phyloP scores from a whole-genome alignment of 1,140 invertebrate genomes.

The Tyrophagus putrescentiae region DNA sequence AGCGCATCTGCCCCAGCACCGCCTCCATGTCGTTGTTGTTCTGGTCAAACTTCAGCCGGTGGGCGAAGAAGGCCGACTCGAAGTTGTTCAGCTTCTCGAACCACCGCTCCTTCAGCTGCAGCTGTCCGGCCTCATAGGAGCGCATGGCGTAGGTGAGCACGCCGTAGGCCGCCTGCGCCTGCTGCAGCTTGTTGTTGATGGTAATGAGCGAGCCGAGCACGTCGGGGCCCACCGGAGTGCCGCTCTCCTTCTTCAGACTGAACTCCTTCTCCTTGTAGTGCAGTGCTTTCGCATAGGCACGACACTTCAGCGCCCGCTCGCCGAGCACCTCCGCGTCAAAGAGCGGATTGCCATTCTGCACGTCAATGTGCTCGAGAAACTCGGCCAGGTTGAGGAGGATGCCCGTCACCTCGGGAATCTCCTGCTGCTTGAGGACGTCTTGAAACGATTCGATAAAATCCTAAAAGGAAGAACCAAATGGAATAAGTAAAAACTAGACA shows the following conservation, averaged over 20 bases:
- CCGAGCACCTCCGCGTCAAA: conserved; percentile 61
- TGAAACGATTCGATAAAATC: conserved; percentile 75
- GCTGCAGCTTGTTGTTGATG: conserved; percentile 97
- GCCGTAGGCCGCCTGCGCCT: conserved; percentile 89
- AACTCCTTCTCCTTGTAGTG: conserved; percentile 99
- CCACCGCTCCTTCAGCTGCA: conserved; percentile 78
- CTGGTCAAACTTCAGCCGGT: conserved; percentile 41
- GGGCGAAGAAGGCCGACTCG: conserved; percentile 83
- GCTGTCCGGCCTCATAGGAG: conserved; percentile 42
- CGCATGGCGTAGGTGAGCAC: conserved; percentile 77
- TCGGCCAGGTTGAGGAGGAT: conserved; percentile 93
- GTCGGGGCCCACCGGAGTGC: conserved; percentile 48
- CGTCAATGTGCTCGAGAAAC: conserved; percentile 97
- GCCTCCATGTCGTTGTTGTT: conserved; percentile 56
- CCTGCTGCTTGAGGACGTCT: conserved; percentile 75
- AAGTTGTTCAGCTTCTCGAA: conserved; percentile 98
- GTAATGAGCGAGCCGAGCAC: conserved; percentile 85
- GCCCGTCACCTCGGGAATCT: conserved; percentile 91
- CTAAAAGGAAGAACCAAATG: not conserved
- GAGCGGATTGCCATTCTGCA: conserved; percentile 78
- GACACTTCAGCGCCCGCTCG: conserved; percentile 42
- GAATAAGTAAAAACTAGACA: not conserved
- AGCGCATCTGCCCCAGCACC: conserved; percentile 82
- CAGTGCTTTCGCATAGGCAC: conserved; percentile 86
- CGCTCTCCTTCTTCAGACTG: no score